phyloP scores from a whole-genome alignment of 1,140 invertebrate species.

The Drosophila triauraria region DNA sequence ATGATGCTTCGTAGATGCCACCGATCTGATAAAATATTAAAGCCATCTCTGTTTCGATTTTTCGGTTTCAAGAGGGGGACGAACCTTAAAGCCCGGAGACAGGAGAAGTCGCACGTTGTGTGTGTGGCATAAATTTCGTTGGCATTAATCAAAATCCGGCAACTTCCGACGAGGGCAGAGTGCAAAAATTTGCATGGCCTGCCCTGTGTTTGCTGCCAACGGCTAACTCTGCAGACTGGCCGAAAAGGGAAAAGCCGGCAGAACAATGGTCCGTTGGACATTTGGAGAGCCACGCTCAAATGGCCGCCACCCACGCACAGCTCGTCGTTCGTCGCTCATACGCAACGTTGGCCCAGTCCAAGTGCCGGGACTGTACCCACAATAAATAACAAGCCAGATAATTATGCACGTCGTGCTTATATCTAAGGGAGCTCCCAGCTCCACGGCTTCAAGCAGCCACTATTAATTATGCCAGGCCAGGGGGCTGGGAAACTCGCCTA shows the following conservation, averaged over 20 bases:
- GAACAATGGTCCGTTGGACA: constrained; percentile 56
- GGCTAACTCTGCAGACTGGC: constrained; percentile 40
- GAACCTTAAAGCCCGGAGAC: constrained; percentile 34
- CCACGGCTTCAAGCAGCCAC: constrained; percentile 25
- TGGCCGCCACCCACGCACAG: constrained; percentile 74
- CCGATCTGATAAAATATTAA: constrained; percentile 54
- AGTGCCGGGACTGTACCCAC: constrained; percentile 42
- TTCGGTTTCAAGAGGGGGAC: not conserved
- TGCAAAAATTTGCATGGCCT: constrained; percentile 80
- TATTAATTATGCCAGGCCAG: constrained; percentile 48
- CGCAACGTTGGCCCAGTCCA: constrained; percentile 63
- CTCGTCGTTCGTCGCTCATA: constrained; percentile 59
- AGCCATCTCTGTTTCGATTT: constrained; percentile 31
- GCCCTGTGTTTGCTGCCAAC: constrained; percentile 20
- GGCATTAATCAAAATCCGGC: constrained; percentile 82
- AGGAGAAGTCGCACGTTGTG: constrained; percentile 50
- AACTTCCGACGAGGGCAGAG: constrained; percentile 77
- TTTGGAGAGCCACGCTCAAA: constrained; percentile 73
- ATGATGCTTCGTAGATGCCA: constrained; percentile 60
- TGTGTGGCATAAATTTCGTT: constrained; percentile 81
- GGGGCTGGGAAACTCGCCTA: constrained; percentile 7
- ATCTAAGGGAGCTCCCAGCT: constrained; percentile 48
- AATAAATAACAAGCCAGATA: constrained; percentile 78
- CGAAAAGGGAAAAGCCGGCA: constrained; percentile 42
- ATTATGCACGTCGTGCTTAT: constrained; percentile 69